Conservation (phyloP, 2,797 vertebrate genomes). For the Phoxinus dragarum region DNA sequence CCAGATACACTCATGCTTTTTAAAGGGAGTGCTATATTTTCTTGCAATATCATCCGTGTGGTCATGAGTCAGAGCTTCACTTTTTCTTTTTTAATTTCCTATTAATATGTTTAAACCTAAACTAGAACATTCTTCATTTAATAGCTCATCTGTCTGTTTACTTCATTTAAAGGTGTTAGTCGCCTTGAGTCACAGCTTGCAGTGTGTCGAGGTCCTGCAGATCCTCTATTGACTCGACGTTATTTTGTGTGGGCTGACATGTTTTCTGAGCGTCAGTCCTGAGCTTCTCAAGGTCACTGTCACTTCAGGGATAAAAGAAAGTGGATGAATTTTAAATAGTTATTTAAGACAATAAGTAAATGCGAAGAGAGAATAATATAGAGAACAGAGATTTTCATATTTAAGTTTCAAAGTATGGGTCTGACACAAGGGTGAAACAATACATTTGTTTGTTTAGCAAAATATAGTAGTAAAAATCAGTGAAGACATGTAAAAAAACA, state of each 20-base stretch:
- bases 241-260: constrained; percentile 21
- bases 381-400: neutral
- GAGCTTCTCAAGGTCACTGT: constrained; percentile 86
- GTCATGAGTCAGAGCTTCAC: neutral
- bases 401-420: neutral
- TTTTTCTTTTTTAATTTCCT: neutral
- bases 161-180: constrained; percentile 1
- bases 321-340: neutral
- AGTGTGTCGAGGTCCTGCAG: neutral
- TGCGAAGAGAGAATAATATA: neutral
- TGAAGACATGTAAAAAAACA: neutral
- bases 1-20: constrained; percentile 20
- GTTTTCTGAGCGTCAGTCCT: constrained; percentile 73
- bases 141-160: neutral
- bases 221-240: constrained; percentile 18
- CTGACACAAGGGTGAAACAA: neutral
- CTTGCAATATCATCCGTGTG: neutral
- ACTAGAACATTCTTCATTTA: neutral
- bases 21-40: constrained; percentile 18
- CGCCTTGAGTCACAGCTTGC: neutral
- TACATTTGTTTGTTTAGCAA: too few species aligned
- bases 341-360: neutral
- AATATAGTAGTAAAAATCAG: neutral
- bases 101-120: neutral
- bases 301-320: constrained; percentile 73